A percentile compares a stretch with the other conserved stretches of the same genome.
These are phyloP conservation scores for Pseudorectes ferrugineus DNA, from an alignment of 2,113 vertebrate genomes.

Conservation along the genomic window DNA sequence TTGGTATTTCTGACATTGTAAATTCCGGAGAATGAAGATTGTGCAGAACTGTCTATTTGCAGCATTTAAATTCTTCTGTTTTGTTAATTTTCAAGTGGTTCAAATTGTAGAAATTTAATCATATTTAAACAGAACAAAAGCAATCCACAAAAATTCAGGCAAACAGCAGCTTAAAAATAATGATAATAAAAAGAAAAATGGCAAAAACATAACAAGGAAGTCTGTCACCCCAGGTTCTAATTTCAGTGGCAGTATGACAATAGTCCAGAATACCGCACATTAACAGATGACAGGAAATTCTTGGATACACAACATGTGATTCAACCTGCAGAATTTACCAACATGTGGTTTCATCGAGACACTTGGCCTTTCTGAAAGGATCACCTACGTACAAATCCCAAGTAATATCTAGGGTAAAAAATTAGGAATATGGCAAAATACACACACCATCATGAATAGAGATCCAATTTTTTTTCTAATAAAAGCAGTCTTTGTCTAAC, in stretches of 20 bases:
- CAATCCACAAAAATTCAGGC: background rate
- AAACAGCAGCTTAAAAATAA: background rate
- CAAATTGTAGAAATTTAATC: background rate
- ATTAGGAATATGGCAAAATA: background rate
- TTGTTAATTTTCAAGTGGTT: background rate
- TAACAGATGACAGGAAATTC: background rate
- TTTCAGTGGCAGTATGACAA: background rate
- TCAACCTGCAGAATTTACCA: background rate
- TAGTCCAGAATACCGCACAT: background rate
- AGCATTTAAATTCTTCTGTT: background rate
- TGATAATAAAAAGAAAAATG: background rate
- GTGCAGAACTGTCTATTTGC: background rate
- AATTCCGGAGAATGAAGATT: background rate
- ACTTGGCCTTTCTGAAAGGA: background rate
- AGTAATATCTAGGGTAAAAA: background rate
- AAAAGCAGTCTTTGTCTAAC: background rate
- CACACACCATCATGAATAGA: background rate
- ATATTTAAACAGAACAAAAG: background rate
- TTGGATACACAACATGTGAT: background rate
- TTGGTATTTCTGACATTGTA: background rate
- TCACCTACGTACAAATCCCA: rapidly evolving
- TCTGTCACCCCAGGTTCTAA: background rate
- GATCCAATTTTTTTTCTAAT: background rate
- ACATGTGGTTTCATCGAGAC: background rate
- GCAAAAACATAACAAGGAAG: background rate